Percentiles rank a stretch among this genome's conserved stretches.
Conservation (phyloP, 1,140 invertebrate genomes). For the Schlechtendalia chinensis region DNA sequence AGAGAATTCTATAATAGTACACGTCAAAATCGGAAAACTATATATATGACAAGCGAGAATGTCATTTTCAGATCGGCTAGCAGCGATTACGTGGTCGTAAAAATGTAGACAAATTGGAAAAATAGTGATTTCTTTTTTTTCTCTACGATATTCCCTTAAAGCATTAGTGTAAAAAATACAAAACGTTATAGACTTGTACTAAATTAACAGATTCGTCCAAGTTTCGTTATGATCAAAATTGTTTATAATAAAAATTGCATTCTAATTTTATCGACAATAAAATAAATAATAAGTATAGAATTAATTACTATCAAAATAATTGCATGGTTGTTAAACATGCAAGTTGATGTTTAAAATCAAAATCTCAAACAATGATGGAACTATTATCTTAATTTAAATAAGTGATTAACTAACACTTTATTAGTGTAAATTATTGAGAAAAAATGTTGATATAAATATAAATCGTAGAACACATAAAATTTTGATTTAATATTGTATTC, state of each 20-base stretch:
- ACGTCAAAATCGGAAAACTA: slow-evolving; percentile 25
- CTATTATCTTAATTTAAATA: no score
- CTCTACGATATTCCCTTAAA: neutral
- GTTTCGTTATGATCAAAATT: neutral
- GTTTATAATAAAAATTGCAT: neutral
- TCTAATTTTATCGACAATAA: no score
- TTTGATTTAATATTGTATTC: no score
- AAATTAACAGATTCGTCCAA: neutral
- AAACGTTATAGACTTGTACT: neutral
- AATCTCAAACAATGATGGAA: no score
- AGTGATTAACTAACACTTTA: no score
- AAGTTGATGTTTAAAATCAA: no score
- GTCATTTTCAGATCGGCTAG: slow-evolving; percentile 17
- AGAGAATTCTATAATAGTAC: slow-evolving; percentile 12
- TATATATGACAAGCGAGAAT: neutral
- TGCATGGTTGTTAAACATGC: no score
- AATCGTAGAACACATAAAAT: no score
- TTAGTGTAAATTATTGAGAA: no score
- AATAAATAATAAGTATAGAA: no score
- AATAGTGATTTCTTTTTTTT: slow-evolving; percentile 9
- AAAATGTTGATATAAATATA: no score
- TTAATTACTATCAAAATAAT: no score
- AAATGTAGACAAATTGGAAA: slow-evolving; percentile 24
- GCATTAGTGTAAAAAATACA: neutral
- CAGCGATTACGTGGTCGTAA: slow-evolving; percentile 4